phyloP scores from a whole-genome alignment of 2,888 invertebrate species.

The Silvanus unidentatus region DNA sequence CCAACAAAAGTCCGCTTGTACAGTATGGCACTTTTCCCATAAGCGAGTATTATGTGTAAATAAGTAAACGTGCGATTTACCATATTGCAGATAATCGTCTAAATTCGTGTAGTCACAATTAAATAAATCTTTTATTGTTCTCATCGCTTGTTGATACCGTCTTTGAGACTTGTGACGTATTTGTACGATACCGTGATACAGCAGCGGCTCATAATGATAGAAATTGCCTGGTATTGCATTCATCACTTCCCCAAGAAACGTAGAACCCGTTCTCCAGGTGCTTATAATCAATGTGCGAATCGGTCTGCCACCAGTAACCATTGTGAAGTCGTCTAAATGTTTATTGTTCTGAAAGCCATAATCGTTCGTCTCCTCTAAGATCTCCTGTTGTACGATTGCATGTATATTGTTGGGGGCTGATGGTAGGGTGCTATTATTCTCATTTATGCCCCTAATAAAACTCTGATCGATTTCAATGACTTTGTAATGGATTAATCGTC shows the following conservation, averaged over 20 bases:
- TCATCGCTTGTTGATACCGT: conserved; percentile 55
- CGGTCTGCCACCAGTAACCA: conserved; percentile 66
- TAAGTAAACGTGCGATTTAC: conserved; percentile 69
- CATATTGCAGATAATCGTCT: conserved; percentile 64
- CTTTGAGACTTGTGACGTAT: conserved; percentile 69
- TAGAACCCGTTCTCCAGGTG: conserved; percentile 89
- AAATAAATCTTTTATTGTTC: conserved; percentile 64
- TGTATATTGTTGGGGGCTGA: conserved; percentile 20
- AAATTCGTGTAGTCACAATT: conserved; percentile 71
- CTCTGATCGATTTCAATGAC: too few species aligned
- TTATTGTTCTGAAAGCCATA: conserved; percentile 57
- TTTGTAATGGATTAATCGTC: too few species aligned
- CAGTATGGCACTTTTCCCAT: conserved; percentile 71
- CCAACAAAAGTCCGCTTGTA: conserved; percentile 59
- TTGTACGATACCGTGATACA: conserved; percentile 77
- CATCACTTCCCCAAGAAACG: conserved; percentile 79
- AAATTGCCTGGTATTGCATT: conserved; percentile 80
- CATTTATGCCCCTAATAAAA: conserved; percentile 2
- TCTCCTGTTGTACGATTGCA: conserved; percentile 54
- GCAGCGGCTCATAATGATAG: conserved; percentile 85
- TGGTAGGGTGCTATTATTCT: conserved; percentile 39
- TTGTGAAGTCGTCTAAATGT: conserved; percentile 61
- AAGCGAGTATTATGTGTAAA: conserved; percentile 80
- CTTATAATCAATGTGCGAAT: conserved; percentile 73
- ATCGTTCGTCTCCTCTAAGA: conserved; percentile 54